Evolutionary conservation across 2,113 vertebrate species (phyloP), one percentile per base, ranked within the genome.

Genomic region (Chloebia gouldiae): DNA sequence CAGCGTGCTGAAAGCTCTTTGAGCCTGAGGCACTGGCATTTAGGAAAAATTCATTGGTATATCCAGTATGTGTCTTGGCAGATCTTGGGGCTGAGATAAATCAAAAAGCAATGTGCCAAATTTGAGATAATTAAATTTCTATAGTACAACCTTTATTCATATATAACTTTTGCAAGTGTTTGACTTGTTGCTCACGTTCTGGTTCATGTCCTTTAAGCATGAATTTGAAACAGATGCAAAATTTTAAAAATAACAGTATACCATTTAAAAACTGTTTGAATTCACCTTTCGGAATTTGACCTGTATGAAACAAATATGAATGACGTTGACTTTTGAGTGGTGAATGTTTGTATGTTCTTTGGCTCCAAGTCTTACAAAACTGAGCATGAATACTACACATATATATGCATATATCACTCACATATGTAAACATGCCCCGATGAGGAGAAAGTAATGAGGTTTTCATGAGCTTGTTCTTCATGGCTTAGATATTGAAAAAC

Each of bases 241-340:
- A 54, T 83, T 91, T 93, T 13, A 71, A 79, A 91, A 84, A 50
- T 66, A 85, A 60, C 31, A 39, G 24, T 50, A 31, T 65, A 53
- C 37, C 47, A 39, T 75, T 86, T 42, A 23, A 83, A 70, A 78
- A 44, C 19, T 44, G 45, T 45, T 97, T 66, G 69, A 92, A 85
- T 63, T 68, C 6, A 31, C 19, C 28, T 95, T 91, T 91, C 86
- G 42, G 45, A 75, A 37, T 86, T 81, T 71, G 65, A 93, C 85
- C 42, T 56, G 13, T 61, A 22, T 80, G 40, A 93, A 95, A 45
- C 73, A 95, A 78, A 64, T 45, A 44, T 25, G 93, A 86, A 77
- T 70, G 42, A 71, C 50, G 51, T 53, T 80, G 57, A 64, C 79
- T 96, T 92, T 66, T 92, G 92, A 88, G 92, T 92, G 53, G 59